Conservation (phyloP, 64 coral and sea anemone species). For the Stichodactyla mertensii region DNA sequence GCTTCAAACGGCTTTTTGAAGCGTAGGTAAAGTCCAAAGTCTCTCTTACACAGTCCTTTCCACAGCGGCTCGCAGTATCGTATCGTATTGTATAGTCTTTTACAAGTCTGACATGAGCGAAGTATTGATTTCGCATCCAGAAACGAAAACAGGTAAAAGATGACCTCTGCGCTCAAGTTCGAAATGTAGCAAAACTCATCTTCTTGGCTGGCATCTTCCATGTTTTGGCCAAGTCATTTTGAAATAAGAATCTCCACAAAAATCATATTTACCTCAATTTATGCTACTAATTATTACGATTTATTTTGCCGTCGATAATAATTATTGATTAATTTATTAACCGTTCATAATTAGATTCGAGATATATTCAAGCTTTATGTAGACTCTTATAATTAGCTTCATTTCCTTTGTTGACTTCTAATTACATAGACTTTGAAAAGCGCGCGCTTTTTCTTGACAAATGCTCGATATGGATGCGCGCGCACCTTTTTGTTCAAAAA, state of each 20-base stretch:
- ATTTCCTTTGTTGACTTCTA: neutral
- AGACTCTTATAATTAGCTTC: neutral
- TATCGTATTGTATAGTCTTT: conserved; percentile 36
- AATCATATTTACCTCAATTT: neutral
- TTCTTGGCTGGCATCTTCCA: conserved; percentile 1
- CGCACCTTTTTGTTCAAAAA: neutral
- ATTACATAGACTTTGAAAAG: neutral
- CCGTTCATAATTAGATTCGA: neutral
- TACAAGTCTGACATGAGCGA: conserved; percentile 50
- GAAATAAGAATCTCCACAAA: neutral
- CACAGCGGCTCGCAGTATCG: conserved; percentile 59
- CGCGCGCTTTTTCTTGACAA: neutral
- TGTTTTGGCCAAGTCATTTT: neutral
- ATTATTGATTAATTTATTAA: neutral
- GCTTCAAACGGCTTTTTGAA: conserved; percentile 47
- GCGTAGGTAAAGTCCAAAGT: conserved; percentile 59
- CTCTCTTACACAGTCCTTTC: conserved; percentile 60
- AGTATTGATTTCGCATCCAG: conserved; percentile 54
- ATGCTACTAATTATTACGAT: neutral
- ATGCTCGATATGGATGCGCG: too few species aligned
- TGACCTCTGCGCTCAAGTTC: conserved; percentile 60
- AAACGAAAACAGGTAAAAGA: conserved; percentile 44
- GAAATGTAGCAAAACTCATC: conserved; percentile 36
- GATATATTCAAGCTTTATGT: neutral
- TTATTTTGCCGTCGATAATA: neutral